Base-by-base conservation (phyloP, 2,113 vertebrate species). In the Aythya baeri region DNA sequence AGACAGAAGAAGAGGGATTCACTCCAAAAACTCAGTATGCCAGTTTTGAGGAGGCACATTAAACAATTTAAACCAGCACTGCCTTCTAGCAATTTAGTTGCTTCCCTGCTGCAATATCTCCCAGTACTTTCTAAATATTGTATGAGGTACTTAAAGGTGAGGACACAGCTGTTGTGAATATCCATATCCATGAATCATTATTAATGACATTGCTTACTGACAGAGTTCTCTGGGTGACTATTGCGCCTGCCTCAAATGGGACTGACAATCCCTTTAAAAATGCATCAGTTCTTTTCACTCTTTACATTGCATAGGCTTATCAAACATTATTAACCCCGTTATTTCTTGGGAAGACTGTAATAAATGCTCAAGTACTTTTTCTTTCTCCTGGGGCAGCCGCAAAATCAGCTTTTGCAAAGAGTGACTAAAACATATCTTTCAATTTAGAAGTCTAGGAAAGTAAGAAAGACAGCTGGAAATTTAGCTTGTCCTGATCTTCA, bases 131-230 rank as follows among this genome's bases (percentile, higher is more conserved):
- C 88, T 98, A 96, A 98, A 97, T 98, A 97, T 98, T 97, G 95
- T 81, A 98, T 97, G 97, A 97, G 91, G 79, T 97, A 95, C 85
- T 97, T 97, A 97, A 97, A 98, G 97, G 97, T 97, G 97, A 97
- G 83, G 97, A 97, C 97, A 95, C 95, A 97, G 96, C 89, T 98
- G 97, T 96, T 96, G 93, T 94, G 96, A 95, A 97, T 97, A 97
- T 92, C 97, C 92, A 95, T 97, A 97, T 81, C 96, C 91, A 97
- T 97, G 96, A 97, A 97, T 97, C 97, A 96, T 97, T 96, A 96
- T 96, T 97, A 97, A 97, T 97, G 96, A 91, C 93, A 93, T 41
- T 88, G 89, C 96, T 91, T 94, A 94, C 90, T 94, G 96, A 97
- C 96, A 96, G 91, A 94, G 94, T 96, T 98, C 97, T 96, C 96